These are phyloP conservation scores for Heliothis virescens DNA, from an alignment of 1,140 invertebrate species.

Conservation along the genomic window DNA sequence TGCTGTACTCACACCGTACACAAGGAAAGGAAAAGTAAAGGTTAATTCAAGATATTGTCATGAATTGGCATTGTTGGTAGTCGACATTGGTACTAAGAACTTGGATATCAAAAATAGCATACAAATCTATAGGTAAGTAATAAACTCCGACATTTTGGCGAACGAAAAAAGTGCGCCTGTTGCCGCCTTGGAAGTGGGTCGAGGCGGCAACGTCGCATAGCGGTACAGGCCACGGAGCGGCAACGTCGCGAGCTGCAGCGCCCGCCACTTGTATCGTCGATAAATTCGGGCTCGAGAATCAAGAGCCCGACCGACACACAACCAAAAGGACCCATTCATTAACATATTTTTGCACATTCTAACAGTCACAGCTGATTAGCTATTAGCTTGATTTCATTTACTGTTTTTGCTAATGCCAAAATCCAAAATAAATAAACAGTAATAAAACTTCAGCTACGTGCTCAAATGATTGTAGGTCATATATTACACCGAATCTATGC, in stretches of 20 bases:
- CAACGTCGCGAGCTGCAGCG: slow-evolving; percentile 52
- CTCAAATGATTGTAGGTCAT: background rate
- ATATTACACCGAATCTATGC: slow-evolving; percentile 2
- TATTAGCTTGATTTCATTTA: background rate
- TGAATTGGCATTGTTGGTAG: no score
- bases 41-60: background rate
- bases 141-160: slow-evolving; percentile 64
- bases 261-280: slow-evolving; percentile 11
- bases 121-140: slow-evolving; percentile 59
- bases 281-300: slow-evolving; percentile 25
- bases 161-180: slow-evolving; percentile 70
- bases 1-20: slow-evolving; percentile 1
- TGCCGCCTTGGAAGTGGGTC: slow-evolving; percentile 72
- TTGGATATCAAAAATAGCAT: slow-evolving; percentile 41
- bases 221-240: slow-evolving; percentile 66
- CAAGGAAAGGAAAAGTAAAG: slow-evolving; percentile 43
- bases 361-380: background rate
- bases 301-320: background rate
- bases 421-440: no score
- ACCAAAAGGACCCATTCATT: slow-evolving; percentile 25
- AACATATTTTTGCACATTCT: slow-evolving; percentile 12
- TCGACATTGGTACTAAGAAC: background rate
- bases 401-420: no score
- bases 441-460: no score
- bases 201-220: slow-evolving; percentile 76